Conservation (phyloP, 2,113 vertebrate genomes). For the Hippocampus barbouri region DNA sequence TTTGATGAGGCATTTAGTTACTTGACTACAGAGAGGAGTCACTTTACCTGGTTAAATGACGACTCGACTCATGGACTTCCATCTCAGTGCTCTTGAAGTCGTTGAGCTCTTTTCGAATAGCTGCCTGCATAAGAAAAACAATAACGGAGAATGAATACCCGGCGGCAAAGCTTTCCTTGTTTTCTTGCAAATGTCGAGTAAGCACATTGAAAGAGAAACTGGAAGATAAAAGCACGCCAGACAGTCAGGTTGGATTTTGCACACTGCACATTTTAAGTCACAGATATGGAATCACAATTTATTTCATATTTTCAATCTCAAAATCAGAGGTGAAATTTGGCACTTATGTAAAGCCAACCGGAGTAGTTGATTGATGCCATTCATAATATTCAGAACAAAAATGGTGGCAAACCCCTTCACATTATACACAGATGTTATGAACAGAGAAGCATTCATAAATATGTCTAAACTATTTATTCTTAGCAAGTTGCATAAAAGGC, state of each 20-base stretch:
- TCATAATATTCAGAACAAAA: neutral
- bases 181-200: neutral
- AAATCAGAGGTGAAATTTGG: neutral
- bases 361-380: neutral
- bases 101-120: constrained; percentile 95
- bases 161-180: constrained; percentile 17
- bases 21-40: neutral
- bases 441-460: neutral
- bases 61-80: constrained; percentile 96
- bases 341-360: neutral
- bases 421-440: neutral
- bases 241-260: neutral
- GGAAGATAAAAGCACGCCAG: neutral
- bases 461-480: neutral
- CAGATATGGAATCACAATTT: neutral
- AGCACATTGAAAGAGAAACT: neutral
- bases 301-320: no score
- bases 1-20: neutral
- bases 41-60: constrained; percentile 95
- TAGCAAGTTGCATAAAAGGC: neutral
- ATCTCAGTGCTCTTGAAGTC: constrained; percentile 98
- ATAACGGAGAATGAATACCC: constrained; percentile 17
- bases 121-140: constrained; percentile 76
- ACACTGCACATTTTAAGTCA: neutral
- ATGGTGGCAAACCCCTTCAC: neutral